phyloP scores from a whole-genome alignment of 2,797 vertebrate genomes.

The Thunnus albacares region DNA sequence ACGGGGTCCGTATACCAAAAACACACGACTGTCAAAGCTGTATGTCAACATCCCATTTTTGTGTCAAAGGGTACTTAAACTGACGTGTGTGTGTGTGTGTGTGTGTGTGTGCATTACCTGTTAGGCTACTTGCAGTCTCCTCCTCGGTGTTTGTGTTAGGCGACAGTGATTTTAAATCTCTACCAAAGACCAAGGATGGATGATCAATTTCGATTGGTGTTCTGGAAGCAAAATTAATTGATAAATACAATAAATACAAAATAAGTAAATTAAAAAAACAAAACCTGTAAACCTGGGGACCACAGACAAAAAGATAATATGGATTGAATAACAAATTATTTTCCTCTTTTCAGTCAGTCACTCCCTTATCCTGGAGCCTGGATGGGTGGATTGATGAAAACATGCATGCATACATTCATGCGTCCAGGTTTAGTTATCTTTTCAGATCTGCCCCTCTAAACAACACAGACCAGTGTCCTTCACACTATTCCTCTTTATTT shows the following conservation, averaged over 20 bases:
- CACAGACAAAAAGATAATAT: conserved; percentile 4
- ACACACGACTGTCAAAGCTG: conserved; percentile 17
- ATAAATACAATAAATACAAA: neutral
- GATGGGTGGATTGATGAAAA: neutral
- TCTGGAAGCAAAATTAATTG: conserved; percentile 59
- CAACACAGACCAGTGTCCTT: conserved; percentile 1
- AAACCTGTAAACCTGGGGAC: neutral
- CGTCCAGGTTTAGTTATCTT: neutral
- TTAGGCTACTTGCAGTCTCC: conserved; percentile 41
- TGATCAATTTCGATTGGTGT: conserved; percentile 55
- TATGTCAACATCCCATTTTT: conserved; percentile 16
- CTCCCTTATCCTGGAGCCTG: neutral
- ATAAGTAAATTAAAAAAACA: conserved; percentile 1
- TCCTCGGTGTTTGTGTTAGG: conserved; percentile 28
- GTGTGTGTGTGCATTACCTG: conserved; percentile 64
- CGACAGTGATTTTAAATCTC: conserved; percentile 24
- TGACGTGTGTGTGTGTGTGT: neutral
- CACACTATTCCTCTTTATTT: neutral
- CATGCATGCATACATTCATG: neutral
- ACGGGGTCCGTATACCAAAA: conserved; percentile 18
- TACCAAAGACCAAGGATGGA: neutral
- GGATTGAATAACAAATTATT: neutral
- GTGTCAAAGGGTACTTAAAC: conserved; percentile 14
- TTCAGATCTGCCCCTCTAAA: conserved; percentile 6
- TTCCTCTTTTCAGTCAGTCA: conserved; percentile 12